Base-by-base conservation (phyloP, 2,888 invertebrate species). In the Lasioglossum calceatum region DNA sequence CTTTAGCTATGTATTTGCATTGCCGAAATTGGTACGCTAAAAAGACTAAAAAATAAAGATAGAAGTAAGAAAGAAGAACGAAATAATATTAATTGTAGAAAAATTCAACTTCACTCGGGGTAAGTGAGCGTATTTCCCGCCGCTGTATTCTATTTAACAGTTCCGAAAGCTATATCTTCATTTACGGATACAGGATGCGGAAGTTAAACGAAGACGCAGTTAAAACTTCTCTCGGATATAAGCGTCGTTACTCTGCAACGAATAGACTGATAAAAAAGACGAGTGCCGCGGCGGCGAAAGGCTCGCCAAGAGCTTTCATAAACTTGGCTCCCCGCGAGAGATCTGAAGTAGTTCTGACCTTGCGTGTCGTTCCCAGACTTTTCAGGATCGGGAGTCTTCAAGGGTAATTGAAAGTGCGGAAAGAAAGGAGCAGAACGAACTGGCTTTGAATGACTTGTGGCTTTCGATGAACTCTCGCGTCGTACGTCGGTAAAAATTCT, bases 331-430 rank as follows among this genome's bases (percentile, higher is more conserved):
- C 50, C 39, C 61, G 42, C 67, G 73, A 64, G 64, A 70, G 87
- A 84, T 73, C 80, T 83, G 74, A 50, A 78, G 67, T 71, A 76
- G 80, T 87, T 72, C 77, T 81, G 87, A 87, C 76, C 87, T 84
- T 84, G 81, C 87, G 84, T 77, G 71, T 79, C 81, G 88, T 88
- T 87, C 58, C 39, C 81, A 84, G 81, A 78, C 72, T 72, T 78
- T 67, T 72, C 84, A 44, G 75, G 79, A 82, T 73, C 44, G 23
- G 19, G n/a, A 32, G 61, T 32, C 64, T 64, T 64, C 32, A n/a
- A 39, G n/a, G 42, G 79, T 82, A 82, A 82, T 82, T 73, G 79
- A 73, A 79, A 54, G 39, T 14, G 72, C 64, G 39, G 47, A 61
- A 64, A 47, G 61, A 71, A 73, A 39, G 50, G 47, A 14, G 39